A percentile compares a stretch with the other conserved stretches of the same genome.
Conservation (phyloP, 2,113 vertebrate species). For the Caloenas nicobarica region DNA sequence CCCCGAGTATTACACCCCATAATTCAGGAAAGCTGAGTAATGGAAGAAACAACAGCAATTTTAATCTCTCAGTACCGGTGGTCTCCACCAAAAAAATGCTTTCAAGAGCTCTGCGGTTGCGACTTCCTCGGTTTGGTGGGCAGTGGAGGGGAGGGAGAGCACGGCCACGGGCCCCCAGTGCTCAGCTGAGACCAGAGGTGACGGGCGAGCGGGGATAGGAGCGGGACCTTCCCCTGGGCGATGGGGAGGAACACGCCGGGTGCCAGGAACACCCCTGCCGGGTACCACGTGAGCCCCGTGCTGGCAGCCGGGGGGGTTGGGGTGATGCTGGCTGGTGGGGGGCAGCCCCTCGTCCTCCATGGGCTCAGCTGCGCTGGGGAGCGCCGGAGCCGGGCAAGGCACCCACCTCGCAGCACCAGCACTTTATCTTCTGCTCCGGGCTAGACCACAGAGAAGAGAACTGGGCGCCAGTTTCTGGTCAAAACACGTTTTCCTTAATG, state of each 20-base stretch:
- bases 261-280: background rate
- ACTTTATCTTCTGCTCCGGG: accelerated
- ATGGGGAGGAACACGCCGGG: accelerated
- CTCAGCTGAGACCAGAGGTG: background rate
- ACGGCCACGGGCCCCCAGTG: background rate
- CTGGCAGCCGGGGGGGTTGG: accelerated
- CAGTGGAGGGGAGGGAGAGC: conserved; percentile 39
- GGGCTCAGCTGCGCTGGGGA: accelerated
- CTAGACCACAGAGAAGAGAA: background rate
- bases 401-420: accelerated
- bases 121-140: conserved; percentile 55
- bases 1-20: conserved; percentile 75
- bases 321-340: background rate
- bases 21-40: conserved; percentile 77
- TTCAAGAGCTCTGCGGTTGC: conserved; percentile 60
- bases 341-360: background rate
- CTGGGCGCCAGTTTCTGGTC: background rate
- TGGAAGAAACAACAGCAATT: conserved; percentile 77
- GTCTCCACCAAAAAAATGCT: conserved; percentile 68
- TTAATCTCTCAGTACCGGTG: conserved; percentile 72
- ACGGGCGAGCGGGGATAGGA: background rate
- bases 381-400: background rate
- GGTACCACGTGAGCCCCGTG: accelerated
- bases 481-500: background rate
- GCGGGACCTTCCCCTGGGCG: background rate